Evolutionary conservation across 2,113 vertebrate genomes (phyloP).

Genomic region (Tenebrosternarchus preto): DNA sequence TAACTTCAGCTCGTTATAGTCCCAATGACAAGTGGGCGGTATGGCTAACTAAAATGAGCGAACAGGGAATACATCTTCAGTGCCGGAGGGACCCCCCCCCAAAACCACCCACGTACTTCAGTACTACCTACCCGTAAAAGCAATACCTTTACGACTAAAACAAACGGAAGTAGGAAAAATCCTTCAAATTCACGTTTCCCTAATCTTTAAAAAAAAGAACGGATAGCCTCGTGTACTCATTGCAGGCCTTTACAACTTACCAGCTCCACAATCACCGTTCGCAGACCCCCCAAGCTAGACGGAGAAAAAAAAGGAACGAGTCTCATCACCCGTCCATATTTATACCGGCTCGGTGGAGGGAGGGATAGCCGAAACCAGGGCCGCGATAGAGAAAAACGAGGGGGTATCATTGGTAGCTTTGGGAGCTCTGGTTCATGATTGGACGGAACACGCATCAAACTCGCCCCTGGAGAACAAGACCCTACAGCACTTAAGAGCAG

Average conservation of each 20-base stretch:
- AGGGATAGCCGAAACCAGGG: constrained; percentile 51
- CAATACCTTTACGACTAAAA: too few relatives aligned
- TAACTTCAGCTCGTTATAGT: background rate
- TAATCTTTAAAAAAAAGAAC: too few relatives aligned
- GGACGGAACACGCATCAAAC: constrained; percentile 53
- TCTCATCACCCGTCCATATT: constrained; percentile 54
- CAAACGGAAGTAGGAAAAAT: too few relatives aligned
- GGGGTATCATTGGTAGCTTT: constrained; percentile 66
- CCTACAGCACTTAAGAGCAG: constrained; percentile 26
- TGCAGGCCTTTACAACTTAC: constrained; percentile 29
- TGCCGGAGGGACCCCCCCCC: too few relatives aligned
- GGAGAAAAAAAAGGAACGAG: constrained; percentile 72
- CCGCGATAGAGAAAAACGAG: constrained; percentile 47
- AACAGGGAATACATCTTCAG: background rate
- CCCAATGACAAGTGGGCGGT: background rate
- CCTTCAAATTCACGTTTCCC: too few relatives aligned
- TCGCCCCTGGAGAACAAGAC: background rate
- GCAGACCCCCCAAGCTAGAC: constrained; percentile 45
- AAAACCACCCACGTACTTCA: too few relatives aligned
- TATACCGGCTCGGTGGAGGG: constrained; percentile 63
- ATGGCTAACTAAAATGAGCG: background rate
- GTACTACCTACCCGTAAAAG: too few relatives aligned
- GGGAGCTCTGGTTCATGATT: constrained; percentile 49
- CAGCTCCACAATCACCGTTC: background rate
- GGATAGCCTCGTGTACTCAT: too few relatives aligned